Base-by-base conservation (phyloP, 2,888 invertebrate genomes). In the Meta bourneti region DNA sequence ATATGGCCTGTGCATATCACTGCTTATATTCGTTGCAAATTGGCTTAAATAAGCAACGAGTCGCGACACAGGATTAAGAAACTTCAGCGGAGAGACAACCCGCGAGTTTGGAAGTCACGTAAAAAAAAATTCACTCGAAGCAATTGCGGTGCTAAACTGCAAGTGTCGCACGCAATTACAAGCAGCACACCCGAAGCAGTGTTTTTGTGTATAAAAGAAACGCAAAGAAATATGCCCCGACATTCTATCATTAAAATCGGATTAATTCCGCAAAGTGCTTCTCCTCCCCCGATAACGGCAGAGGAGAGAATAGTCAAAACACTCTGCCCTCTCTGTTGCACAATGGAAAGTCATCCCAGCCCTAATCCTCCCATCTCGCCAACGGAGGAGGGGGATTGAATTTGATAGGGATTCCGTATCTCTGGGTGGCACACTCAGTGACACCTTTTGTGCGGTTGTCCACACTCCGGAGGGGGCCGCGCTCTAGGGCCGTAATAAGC, bases 401-500 rank as follows among this genome's bases (percentile, higher is more conserved):
- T 87, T 87, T 70, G 87, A 87, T 71, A 87, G 91, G 91, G 77
- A 83, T 69, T 69, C 78, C 81, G 61, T 91, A 91, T 91, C 91
- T 83, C 82, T 51, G 82, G 78, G 54, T 61, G 82, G 91, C 91
- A 91, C 91, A 74, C 75, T 71, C 82, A 48, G 78, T 87, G 91
- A 87, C 87, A 91, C 91, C 91, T 91, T 91, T 91, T 91, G 91
- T 91, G 91, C 52, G 91, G 91, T 91, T 91, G 91, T 91, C 91
- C 91, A 87, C 91, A 91, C 91, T 77, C 54, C 77, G 87, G 72
- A 83, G 78, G 87, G 83, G 82, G 78, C 49, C 9, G 19, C 20
- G 86, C 83, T 34, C 20, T 6, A 86, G 86, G 86, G 70, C 71
- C 34, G 81, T 70, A 80, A 61, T 91, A 87, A 87, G 91, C 87